A percentile compares a stretch with the other conserved stretches of the same genome.
These are phyloP conservation scores for Brassicogethes aeneus DNA, from an alignment of 2,888 invertebrate species.

Conservation along the genomic window DNA sequence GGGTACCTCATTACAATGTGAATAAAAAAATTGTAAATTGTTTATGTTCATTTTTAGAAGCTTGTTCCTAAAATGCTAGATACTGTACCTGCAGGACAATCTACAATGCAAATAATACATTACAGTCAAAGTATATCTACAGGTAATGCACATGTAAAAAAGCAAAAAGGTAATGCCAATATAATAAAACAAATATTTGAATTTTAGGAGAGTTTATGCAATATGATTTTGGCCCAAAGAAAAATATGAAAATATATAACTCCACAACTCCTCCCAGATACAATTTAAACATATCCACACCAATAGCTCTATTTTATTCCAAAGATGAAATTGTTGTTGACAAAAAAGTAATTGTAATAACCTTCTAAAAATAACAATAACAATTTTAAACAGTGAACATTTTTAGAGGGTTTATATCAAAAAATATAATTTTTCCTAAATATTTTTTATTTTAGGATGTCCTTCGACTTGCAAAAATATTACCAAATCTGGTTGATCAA, in stretches of 20 bases:
- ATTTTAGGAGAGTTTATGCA: conserved; percentile 29
- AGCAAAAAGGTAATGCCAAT: too few species aligned
- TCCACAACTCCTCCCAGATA: conserved; percentile 42
- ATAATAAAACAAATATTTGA: too few species aligned
- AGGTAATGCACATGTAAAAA: too few species aligned
- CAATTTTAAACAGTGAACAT: too few species aligned
- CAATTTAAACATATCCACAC: conserved; percentile 35
- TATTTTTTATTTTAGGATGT: conserved; percentile 10
- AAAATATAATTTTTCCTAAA: too few species aligned
- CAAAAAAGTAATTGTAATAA: conserved; percentile 35
- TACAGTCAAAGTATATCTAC: conserved; percentile 7
- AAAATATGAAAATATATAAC: conserved; percentile 45
- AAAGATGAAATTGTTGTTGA: conserved; percentile 44
- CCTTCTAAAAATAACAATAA: too few species aligned
- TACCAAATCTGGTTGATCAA: conserved; percentile 11
- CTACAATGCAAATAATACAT: conserved; percentile 5
- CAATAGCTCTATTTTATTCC: conserved; percentile 40
- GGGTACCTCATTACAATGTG: too few species aligned
- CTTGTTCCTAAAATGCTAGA: too few species aligned
- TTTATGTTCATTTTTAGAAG: too few species aligned
- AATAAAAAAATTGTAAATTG: too few species aligned
- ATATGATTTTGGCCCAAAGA: conserved; percentile 37
- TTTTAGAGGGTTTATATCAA: too few species aligned
- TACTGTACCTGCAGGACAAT: conserved; percentile 4
- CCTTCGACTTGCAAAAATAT: conserved; percentile 4